Evolutionary conservation across 2,797 vertebrate genomes (phyloP).

Genomic region (Melanotaenia boesemani): DNA sequence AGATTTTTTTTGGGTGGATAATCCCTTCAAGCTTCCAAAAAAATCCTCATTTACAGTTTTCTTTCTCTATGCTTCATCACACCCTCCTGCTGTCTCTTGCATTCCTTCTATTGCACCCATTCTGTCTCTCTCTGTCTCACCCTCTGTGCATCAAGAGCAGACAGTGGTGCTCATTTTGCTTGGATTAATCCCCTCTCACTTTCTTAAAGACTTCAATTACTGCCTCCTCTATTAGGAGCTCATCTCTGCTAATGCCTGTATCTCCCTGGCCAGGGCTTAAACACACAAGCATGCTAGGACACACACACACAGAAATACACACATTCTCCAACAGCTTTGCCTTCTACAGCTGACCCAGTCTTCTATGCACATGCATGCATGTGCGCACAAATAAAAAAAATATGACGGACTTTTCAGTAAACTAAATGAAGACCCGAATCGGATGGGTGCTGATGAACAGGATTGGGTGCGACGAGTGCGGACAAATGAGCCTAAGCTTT

Average conservation of each 20-base stretch:
- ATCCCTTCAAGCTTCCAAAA: constrained; percentile 74
- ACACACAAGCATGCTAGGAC: constrained; percentile 54
- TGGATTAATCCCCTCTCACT: constrained; percentile 82
- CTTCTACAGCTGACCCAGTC: constrained; percentile 43
- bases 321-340: constrained; percentile 34
- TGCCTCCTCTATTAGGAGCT: constrained; percentile 79
- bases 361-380: constrained; percentile 26
- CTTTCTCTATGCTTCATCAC: constrained; percentile 72
- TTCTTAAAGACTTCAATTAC: constrained; percentile 87
- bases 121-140: constrained; percentile 56
- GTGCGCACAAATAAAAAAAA: constrained; percentile 25
- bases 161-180: constrained; percentile 77
- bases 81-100: constrained; percentile 60
- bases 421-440: constrained; percentile 31
- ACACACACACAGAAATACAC: constrained; percentile 40
- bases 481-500: constrained; percentile 70
- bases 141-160: constrained; percentile 65
- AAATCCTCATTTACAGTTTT: constrained; percentile 79
- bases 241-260: constrained; percentile 83
- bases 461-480: constrained; percentile 34
- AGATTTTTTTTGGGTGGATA: constrained; percentile 58
- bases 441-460: constrained; percentile 57
- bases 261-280: constrained; percentile 78
- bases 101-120: constrained; percentile 51
- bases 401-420: constrained; percentile 36